Conservation (phyloP, 1,140 invertebrate genomes). For the Acromyrmex charruanus region DNA sequence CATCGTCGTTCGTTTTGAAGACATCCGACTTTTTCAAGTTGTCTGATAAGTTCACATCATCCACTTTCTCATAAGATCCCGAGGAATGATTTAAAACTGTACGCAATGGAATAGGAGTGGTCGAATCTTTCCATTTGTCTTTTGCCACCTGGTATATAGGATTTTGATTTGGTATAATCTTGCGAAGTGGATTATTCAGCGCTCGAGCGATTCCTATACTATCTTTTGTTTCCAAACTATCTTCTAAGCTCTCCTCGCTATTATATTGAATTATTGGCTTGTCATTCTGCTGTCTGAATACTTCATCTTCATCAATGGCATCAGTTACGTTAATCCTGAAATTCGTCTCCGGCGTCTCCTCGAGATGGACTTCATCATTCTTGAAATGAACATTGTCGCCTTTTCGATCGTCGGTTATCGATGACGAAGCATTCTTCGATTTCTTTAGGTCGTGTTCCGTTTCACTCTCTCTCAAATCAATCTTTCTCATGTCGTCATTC, state of each 20-base stretch:
- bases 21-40: not conserved
- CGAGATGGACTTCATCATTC: not conserved
- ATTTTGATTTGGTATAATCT: constrained; percentile 45
- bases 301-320: constrained; percentile 6
- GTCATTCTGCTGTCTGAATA: constrained; percentile 25
- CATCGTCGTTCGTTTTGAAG: constrained; percentile 35
- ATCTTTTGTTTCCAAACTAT: constrained; percentile 77
- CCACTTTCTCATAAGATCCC: not conserved
- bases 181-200: constrained; percentile 26
- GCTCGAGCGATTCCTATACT: constrained; percentile 78
- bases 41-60: not conserved
- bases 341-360: constrained; percentile 7
- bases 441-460: not conserved
- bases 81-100: not conserved
- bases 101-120: not conserved
- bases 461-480: constrained; percentile 13
- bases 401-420: constrained; percentile 9
- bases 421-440: not conserved
- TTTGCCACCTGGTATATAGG: constrained; percentile 8
- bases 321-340: constrained; percentile 46
- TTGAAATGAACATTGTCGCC: not conserved
- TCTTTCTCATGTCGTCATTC: not conserved
- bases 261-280: constrained; percentile 14
- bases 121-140: not conserved
- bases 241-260: constrained; percentile 65